Evolutionary conservation across 2,113 vertebrate species (phyloP).

Genomic region (cattle (Bos taurus)): DNA sequence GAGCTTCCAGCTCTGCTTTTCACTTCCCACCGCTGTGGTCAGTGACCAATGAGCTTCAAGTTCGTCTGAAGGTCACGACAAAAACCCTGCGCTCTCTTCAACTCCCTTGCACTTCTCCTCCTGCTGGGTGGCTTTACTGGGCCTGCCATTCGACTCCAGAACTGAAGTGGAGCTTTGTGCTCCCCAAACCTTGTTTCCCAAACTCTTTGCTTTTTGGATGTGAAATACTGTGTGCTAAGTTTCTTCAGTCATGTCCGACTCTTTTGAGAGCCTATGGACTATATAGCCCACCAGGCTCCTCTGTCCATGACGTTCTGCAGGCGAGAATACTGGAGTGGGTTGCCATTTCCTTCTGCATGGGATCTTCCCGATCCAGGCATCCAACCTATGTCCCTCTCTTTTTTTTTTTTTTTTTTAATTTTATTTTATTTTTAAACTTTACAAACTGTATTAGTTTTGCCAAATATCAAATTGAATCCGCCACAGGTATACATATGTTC

Average conservation of each 20-base stretch:
- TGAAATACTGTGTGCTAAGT: neutral
- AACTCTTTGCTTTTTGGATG: neutral
- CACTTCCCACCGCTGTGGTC: neutral
- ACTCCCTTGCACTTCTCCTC: neutral
- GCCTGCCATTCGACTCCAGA: neutral
- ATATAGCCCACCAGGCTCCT: neutral
- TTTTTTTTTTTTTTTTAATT: too few species aligned
- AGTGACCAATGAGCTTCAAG: neutral
- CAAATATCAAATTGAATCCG: too few species aligned
- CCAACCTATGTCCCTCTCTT: neutral
- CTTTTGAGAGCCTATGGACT: neutral
- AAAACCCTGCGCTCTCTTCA: neutral
- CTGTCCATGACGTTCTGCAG: neutral
- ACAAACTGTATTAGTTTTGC: too few species aligned
- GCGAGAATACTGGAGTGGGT: neutral
- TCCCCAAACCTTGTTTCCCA: neutral
- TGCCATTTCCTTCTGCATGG: neutral
- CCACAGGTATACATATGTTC: too few species aligned
- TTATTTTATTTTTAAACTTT: too few species aligned
- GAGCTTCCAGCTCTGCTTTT: neutral
- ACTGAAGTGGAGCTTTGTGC: too few species aligned
- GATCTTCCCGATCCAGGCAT: neutral
- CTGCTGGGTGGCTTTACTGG: neutral
- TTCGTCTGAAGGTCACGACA: fast-evolving
- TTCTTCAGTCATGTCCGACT: neutral